A percentile compares a stretch with the other conserved stretches of the same genome.
These are phyloP conservation scores for Stenurella melanura DNA, from an alignment of 2,888 invertebrate species.

Conservation along the genomic window DNA sequence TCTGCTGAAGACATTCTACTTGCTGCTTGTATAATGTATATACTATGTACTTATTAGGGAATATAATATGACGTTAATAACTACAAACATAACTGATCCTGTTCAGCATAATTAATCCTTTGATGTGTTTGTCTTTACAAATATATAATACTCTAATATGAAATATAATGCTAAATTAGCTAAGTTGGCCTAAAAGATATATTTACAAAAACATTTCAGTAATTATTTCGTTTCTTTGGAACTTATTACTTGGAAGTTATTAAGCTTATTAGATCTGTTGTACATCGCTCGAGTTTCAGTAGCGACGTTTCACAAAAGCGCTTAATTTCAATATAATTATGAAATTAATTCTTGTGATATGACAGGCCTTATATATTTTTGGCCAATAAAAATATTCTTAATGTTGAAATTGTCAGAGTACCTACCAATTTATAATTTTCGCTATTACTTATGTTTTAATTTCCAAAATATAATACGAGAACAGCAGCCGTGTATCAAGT, in stretches of 20 bases:
- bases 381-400: no score
- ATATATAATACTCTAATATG: slow-evolving; percentile 6
- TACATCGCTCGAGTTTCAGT: not conserved
- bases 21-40: not conserved
- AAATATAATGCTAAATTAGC: not conserved
- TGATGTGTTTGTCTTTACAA: slow-evolving; percentile 14
- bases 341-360: not conserved
- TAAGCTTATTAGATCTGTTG: no score
- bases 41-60: slow-evolving; percentile 4
- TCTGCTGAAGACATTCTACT: not conserved
- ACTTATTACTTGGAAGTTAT: no score
- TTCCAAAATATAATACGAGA: no score
- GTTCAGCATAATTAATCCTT: slow-evolving; percentile 20
- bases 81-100: slow-evolving; percentile 10
- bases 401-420: no score
- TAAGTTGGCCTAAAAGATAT: not conserved
- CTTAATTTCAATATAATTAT: not conserved
- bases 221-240: not conserved
- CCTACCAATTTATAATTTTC: no score
- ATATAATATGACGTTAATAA: slow-evolving; percentile 16
- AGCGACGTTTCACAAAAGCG: not conserved
- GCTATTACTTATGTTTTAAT: no score
- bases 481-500: no score
- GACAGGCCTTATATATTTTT: not conserved
- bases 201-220: not conserved